These are phyloP conservation scores for Nycticryphes semicollaris DNA, from an alignment of 2,113 vertebrate species.

Conservation along the genomic window DNA sequence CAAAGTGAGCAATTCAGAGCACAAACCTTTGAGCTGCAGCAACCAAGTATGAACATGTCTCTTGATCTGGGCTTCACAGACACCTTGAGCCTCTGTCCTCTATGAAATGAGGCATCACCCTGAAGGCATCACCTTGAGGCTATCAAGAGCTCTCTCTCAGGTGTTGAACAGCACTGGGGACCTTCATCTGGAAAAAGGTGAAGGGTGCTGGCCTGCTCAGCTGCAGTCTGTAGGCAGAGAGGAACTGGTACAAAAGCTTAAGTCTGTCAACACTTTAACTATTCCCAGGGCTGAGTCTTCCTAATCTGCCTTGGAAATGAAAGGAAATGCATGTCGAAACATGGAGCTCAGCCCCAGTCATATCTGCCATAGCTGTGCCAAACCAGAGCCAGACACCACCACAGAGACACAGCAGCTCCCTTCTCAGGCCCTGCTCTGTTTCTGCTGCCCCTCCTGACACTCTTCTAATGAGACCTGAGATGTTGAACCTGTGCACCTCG, in stretches of 20 bases:
- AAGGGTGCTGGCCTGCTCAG: neutral
- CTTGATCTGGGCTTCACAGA: neutral
- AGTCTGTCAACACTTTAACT: neutral
- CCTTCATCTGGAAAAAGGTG: neutral
- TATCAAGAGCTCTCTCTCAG: neutral
- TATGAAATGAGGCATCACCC: neutral
- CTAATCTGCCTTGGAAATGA: neutral
- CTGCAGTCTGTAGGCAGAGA: neutral
- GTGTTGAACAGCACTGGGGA: neutral
- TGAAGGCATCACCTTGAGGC: neutral
- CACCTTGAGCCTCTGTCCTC: neutral
- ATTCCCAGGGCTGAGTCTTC: neutral
- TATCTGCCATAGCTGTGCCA: neutral
- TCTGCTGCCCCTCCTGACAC: neutral
- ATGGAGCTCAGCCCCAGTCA: neutral
- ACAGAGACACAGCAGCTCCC: neutral
- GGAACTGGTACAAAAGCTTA: neutral
- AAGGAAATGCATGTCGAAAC: neutral
- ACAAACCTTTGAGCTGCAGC: neutral
- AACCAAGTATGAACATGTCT: neutral
- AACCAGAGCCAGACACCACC: neutral
- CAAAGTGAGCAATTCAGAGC: neutral
- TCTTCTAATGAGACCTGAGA: neutral
- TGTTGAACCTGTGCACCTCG: neutral
- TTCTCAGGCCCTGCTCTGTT: neutral